These are phyloP conservation scores for Sycophila texana DNA, from an alignment of 2,888 invertebrate genomes.

Conservation along the genomic window DNA sequence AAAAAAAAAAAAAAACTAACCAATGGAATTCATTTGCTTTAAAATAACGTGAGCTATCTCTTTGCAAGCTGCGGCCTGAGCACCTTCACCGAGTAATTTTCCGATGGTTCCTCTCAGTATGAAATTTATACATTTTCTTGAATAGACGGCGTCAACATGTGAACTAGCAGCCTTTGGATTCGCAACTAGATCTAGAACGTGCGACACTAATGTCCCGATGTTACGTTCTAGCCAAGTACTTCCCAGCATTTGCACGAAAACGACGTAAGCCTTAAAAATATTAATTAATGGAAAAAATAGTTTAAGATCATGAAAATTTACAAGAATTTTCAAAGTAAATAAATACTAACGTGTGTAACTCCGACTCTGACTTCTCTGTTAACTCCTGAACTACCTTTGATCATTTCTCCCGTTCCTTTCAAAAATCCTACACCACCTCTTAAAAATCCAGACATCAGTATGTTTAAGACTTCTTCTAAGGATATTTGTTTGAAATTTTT, in stretches of 20 bases:
- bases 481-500: slow-evolving; percentile 84
- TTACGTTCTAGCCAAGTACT: slow-evolving; percentile 96
- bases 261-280: slow-evolving; percentile 90
- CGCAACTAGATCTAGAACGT: slow-evolving; percentile 94
- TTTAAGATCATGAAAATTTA: background rate
- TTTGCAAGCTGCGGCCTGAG: slow-evolving; percentile 95
- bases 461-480: slow-evolving; percentile 92
- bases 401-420: slow-evolving; percentile 95
- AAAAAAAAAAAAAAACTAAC: slow-evolving; percentile 66
- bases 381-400: slow-evolving; percentile 94
- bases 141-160: slow-evolving; percentile 98
- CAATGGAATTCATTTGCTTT: slow-evolving; percentile 95
- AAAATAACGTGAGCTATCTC: slow-evolving; percentile 94
- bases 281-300: background rate
- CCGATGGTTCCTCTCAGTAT: slow-evolving; percentile 94
- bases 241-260: slow-evolving; percentile 95
- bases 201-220: slow-evolving; percentile 88
- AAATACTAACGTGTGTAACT: slow-evolving; percentile 90
- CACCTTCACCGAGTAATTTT: slow-evolving; percentile 96
- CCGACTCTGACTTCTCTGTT: slow-evolving; percentile 98
- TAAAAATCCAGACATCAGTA: slow-evolving; percentile 95
- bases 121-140: slow-evolving; percentile 97
- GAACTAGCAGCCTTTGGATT: slow-evolving; percentile 97
- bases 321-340: background rate
- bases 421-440: slow-evolving; percentile 95